Percentiles rank a stretch among this genome's conserved stretches.
These are phyloP conservation scores for Syrista parreyssii DNA, from an alignment of 2,888 invertebrate species.

Conservation along the genomic window DNA sequence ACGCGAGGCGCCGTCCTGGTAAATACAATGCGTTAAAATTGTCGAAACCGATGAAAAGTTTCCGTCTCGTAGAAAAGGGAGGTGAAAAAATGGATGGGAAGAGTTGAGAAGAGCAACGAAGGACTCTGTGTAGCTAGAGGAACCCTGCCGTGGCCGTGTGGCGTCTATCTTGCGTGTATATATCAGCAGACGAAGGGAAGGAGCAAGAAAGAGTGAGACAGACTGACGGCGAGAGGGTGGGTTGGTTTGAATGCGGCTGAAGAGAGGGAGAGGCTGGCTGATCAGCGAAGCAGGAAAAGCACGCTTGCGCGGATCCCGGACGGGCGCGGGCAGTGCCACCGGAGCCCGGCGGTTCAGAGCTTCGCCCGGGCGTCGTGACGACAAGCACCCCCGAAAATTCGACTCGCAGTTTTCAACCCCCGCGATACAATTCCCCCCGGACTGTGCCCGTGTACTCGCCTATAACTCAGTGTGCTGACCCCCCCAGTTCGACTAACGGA, in stretches of 20 bases:
- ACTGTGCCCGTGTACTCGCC: too few relatives aligned
- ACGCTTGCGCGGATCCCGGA: conserved; percentile 66
- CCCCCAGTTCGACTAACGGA: too few relatives aligned
- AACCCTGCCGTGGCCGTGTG: neutral
- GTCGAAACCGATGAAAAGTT: neutral
- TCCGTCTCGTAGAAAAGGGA: neutral
- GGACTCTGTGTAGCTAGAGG: neutral
- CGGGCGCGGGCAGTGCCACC: conserved; percentile 65
- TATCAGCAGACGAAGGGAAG: neutral
- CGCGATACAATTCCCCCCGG: too few relatives aligned
- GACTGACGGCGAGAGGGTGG: conserved; percentile 21
- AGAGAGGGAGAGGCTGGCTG: conserved; percentile 51
- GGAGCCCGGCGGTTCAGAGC: conserved; percentile 65
- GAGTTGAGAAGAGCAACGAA: neutral
- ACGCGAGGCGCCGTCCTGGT: neutral
- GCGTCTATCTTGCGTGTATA: neutral
- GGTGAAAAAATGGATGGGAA: too few relatives aligned
- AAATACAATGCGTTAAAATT: neutral
- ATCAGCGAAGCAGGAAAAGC: conserved; percentile 53
- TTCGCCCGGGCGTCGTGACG: conserved; percentile 65
- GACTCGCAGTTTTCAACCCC: neutral
- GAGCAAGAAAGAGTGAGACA: conserved; percentile 11
- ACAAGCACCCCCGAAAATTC: conserved; percentile 57
- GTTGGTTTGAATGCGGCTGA: neutral
- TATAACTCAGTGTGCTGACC: too few relatives aligned